Conservation (phyloP, 2,113 vertebrate species). For the Lepus timidus region DNA sequence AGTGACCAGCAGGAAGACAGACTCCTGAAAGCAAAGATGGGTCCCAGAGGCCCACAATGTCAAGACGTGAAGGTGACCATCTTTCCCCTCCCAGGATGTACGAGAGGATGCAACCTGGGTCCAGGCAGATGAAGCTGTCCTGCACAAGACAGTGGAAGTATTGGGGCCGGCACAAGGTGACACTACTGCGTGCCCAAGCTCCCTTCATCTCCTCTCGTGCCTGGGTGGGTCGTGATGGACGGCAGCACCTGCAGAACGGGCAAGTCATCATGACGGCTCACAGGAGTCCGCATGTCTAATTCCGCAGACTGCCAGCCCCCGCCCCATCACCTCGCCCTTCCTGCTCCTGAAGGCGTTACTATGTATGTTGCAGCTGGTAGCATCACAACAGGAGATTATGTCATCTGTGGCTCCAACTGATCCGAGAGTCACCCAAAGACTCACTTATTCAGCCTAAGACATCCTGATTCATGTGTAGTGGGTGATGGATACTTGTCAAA, state of each 20-base stretch:
- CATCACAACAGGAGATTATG: background rate
- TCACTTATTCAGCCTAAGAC: background rate
- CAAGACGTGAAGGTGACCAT: background rate
- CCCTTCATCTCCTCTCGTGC: background rate
- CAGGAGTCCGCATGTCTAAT: background rate
- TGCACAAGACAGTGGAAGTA: background rate
- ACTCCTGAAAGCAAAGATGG: background rate
- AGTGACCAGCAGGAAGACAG: background rate
- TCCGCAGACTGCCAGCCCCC: background rate
- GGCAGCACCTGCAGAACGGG: background rate
- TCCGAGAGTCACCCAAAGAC: background rate
- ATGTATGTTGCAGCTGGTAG: background rate
- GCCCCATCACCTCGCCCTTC: background rate
- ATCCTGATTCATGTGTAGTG: background rate
- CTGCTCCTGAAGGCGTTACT: background rate
- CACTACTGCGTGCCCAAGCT: background rate
- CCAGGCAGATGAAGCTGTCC: background rate
- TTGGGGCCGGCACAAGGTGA: accelerated
- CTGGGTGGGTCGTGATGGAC: background rate
- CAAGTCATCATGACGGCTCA: background rate
- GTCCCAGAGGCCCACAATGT: background rate
- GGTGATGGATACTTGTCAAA: background rate
- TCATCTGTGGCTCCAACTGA: background rate
- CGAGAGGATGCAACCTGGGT: no score
- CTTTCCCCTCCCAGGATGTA: background rate